A percentile compares a stretch with the other conserved stretches of the same genome.
These are phyloP conservation scores for Mythimna albipuncta DNA, from an alignment of 2,888 invertebrate genomes.

Conservation along the genomic window DNA sequence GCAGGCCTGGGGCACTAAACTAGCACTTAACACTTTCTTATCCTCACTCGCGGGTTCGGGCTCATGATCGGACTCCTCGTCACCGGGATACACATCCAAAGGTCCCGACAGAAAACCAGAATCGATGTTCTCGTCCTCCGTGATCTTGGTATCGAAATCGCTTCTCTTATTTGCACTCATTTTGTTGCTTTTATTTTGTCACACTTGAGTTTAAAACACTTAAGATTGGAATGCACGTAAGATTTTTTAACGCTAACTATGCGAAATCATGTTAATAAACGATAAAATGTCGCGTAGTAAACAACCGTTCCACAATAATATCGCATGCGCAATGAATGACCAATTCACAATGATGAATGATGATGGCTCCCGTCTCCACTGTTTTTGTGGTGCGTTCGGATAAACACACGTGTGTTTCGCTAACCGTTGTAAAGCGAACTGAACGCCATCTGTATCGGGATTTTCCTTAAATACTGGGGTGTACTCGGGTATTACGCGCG, in stretches of 20 bases:
- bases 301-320: constrained; percentile 68
- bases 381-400: constrained; percentile 59
- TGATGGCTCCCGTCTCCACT: constrained; percentile 37
- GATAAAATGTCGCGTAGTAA: constrained; percentile 59
- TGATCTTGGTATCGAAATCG: constrained; percentile 79
- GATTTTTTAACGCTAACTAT: constrained; percentile 59
- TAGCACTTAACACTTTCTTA: constrained; percentile 72
- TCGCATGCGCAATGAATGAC: constrained; percentile 78
- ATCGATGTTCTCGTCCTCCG: constrained; percentile 79
- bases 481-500: constrained; percentile 15
- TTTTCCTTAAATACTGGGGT: constrained; percentile 39
- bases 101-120: constrained; percentile 82
- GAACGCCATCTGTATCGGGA: constrained; percentile 48
- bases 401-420: constrained; percentile 51
- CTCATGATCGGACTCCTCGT: constrained; percentile 52
- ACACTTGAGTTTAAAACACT: constrained; percentile 59
- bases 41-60: constrained; percentile 64
- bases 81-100: constrained; percentile 66
- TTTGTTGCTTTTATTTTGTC: constrained; percentile 68
- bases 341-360: constrained; percentile 38
- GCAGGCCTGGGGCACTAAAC: constrained; percentile 50
- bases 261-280: constrained; percentile 76
- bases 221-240: constrained; percentile 44
- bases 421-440: constrained; percentile 44
- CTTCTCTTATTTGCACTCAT: constrained; percentile 86